Percentiles rank a stretch among this genome's conserved stretches.
Evolutionary conservation across 2,888 invertebrate genomes (phyloP).

Genomic region (Cryptus armator): DNA sequence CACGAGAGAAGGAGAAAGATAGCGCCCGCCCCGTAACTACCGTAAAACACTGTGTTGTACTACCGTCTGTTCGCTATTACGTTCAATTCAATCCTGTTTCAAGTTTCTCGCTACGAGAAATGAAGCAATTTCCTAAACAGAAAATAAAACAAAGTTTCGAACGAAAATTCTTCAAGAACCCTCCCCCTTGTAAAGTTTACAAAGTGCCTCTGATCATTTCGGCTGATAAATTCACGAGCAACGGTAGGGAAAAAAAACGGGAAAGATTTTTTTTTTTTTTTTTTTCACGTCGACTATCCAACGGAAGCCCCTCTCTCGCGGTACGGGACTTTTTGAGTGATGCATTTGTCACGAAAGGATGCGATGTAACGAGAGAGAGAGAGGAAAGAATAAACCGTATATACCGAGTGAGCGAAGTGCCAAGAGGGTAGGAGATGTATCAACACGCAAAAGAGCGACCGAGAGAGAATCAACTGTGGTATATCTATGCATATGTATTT

Average conservation of each 20-base stretch:
- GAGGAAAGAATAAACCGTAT: neutral
- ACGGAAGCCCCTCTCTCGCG: neutral
- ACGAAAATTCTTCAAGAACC: neutral
- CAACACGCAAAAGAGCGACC: conserved; percentile 3
- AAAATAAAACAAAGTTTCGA: conserved; percentile 26
- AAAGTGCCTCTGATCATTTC: neutral
- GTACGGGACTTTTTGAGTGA: conserved; percentile 67
- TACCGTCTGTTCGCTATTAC: conserved; percentile 52
- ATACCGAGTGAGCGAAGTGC: neutral
- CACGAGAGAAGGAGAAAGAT: conserved; percentile 9
- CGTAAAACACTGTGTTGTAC: conserved; percentile 32
- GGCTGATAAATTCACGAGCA: conserved; percentile 16
- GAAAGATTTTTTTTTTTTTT: conserved; percentile 7
- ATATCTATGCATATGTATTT: conserved; percentile 71
- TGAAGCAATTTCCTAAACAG: conserved; percentile 49
- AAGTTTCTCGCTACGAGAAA: conserved; percentile 38
- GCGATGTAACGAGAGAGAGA: conserved; percentile 23
- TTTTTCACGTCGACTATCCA: neutral
- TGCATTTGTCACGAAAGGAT: conserved; percentile 68
- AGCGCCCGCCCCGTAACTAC: conserved; percentile 37
- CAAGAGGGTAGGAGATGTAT: neutral
- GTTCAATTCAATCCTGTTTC: conserved; percentile 58
- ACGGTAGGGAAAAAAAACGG: neutral
- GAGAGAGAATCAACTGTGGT: conserved; percentile 42
- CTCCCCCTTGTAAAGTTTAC: conserved; percentile 49